Evolutionary conservation across 2,113 vertebrate species (phyloP).

Genomic region (Amphiprion percula): DNA sequence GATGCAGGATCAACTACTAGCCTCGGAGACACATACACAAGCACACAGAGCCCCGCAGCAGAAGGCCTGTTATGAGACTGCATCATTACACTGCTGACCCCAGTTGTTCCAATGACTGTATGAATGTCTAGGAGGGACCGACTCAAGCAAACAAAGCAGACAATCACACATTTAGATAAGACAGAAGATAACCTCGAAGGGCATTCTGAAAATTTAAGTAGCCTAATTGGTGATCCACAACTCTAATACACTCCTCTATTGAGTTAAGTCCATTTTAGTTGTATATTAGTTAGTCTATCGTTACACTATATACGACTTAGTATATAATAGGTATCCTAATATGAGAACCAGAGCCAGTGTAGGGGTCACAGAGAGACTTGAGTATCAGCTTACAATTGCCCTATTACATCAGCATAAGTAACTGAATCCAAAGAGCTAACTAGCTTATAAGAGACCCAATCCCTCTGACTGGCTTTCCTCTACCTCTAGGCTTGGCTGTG

Average conservation of each 20-base stretch:
- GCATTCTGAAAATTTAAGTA: slow-evolving; percentile 32
- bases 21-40: slow-evolving; percentile 48
- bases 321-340: slow-evolving; percentile 74
- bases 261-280: slow-evolving; percentile 67
- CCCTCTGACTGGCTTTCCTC: slow-evolving; percentile 72
- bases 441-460: slow-evolving; percentile 81
- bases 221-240: slow-evolving; percentile 46
- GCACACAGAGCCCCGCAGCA: slow-evolving; percentile 54
- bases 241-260: slow-evolving; percentile 61
- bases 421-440: slow-evolving; percentile 81
- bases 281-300: slow-evolving; percentile 72
- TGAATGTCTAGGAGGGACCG: slow-evolving; percentile 21
- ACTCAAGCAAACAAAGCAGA: slow-evolving; percentile 52
- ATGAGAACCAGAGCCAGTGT: slow-evolving; percentile 72
- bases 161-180: slow-evolving; percentile 33
- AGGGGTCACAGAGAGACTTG: slow-evolving; percentile 75
- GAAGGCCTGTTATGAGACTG: slow-evolving; percentile 41
- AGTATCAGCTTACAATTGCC: slow-evolving; percentile 79
- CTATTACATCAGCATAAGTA: slow-evolving; percentile 82
- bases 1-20: slow-evolving; percentile 55
- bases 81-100: slow-evolving; percentile 72
- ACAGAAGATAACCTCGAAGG: slow-evolving; percentile 22
- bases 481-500: slow-evolving; percentile 73
- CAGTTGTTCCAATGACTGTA: slow-evolving; percentile 49
- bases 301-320: slow-evolving; percentile 72